Base-by-base conservation (phyloP, 2,113 vertebrate species). In the Leptobrachium leishanense region DNA sequence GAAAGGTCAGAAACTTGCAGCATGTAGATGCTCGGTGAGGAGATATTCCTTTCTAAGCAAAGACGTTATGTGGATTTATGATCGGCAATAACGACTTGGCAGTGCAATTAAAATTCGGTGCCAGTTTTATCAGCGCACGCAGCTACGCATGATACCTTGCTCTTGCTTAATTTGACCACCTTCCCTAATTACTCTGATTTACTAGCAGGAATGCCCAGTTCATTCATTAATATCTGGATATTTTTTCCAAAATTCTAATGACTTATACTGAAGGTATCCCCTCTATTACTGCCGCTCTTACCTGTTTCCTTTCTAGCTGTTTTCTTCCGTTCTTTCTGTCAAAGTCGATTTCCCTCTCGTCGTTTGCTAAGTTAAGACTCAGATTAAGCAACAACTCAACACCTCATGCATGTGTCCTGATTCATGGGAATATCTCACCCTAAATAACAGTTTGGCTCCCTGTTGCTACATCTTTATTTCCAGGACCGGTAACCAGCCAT, bases 61-160 rank as follows among this genome's bases (percentile, higher is more conserved):
- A 74, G 42, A 80, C n/a, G 50, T 40, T 80, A 57, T 2, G 7
- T 67, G 15, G 54, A 74, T 74, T 80, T 80, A 80, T 80, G 63
- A 80, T 8, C 70, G 68, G 50, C 64, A 15, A 67, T 12, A 80
- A 44, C 5, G 11, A 67, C 63, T 74, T 80, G 77, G 71, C 77
- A 80, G 71, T 68, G 67, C 66, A 31, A 40, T 53, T 7, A 40
- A 65, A 20, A 20, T 53, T 74, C 5, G 6, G 20, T 68, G 70
- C 70, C 77, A 74, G 50, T 39, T 2, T 80, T 40, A 41, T 50
- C 6, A 64, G 62, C 65, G 20, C 54, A 31, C 20, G 20, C 39
- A 55, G 53, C 53, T 67, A 31, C 20, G 20, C 20, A 57, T n/a
- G 50, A 80, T 73, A 80, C 53, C 70, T 50, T 59, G 50, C 6